Evolutionary conservation across 2,113 vertebrate genomes (phyloP), one percentile per base, ranked within the genome.

Genomic region (Salminus brasiliensis): DNA sequence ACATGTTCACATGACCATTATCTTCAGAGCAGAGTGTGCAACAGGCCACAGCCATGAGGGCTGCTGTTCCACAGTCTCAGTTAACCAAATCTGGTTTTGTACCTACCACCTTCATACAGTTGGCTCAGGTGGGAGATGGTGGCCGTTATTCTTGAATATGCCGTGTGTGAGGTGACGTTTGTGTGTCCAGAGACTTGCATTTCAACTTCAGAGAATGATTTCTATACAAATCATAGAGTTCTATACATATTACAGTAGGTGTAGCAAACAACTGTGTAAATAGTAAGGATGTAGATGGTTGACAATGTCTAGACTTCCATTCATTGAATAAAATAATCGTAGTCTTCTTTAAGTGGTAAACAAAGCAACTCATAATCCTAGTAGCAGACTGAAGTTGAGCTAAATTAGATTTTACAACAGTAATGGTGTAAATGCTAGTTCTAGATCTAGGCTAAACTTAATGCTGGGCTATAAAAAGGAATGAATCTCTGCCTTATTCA

Each of bases 151-250:
- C 45, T 53, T 79, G 18, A 79, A 52, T 79, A 72, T 72, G 69
- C 68, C 29, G 77, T 72, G 69, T 71, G 76, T 79, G 69, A 79
- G 77, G 77, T 79, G 69, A 52, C 3, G 25, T 79, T 72, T 66
- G 57, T 79, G 49, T 72, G 23, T 72, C 32, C 57, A 63, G 67
- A 65, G 41, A 65, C 55, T 78, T 78, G 53, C 55, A 71, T 78
- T 78, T 41, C 34, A 62, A 62, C 55, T 72, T 70, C 27, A 45
- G 43, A 72, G 45, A 36, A 47, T 57, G 18, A 47, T 60, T 78
- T 13, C 34, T 71, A 29, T 63, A 52, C 67, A 62, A 71, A 34
- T 71, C 25, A 41, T 39, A 47, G 30, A 55, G 67, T 43, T 53
- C 13, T 13, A 8, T n/a, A n/a, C n/a, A n/a, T n/a, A n/a, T 78